Base-by-base conservation (phyloP, 2,888 invertebrate species). In the Drosophila recens region DNA sequence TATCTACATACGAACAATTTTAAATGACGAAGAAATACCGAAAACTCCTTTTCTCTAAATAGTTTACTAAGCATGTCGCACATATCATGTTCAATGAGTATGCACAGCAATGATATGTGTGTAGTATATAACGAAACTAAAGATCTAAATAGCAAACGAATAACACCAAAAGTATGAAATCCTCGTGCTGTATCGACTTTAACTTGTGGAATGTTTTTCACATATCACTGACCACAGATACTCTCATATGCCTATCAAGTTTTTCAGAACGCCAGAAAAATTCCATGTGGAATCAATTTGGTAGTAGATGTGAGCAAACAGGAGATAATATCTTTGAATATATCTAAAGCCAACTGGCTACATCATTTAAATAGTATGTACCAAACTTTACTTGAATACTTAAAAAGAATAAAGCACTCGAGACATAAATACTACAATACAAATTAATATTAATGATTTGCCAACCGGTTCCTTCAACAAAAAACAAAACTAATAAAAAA, bases 11-110 rank as follows among this genome's bases (percentile, higher is more conserved):
- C 20, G 15, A 17, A 34, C 11, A 49, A 43, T 40, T 33, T 56
- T n/a, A 23, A 42, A 40, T 11, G 5, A 33, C 15, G 10, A 40
- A 48, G 2, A 33, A 48, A 34, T 23, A 30, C 15, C 15, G 6
- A 46, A 40, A 45, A 40, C 20, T 46, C 20, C 34, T 17, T 51
- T 27, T 27, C 40, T 45, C 53, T 58, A 17, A 17, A 17, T 17
- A 30, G 61, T 34, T 36, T 58, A 52, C 58, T 43, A 68, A 57
- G 74, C 75, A 68, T 61, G 72, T 78, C 79, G 33, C 79, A 79
- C 79, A 76, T 79, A 73, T 73, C 72, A 73, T 45, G 34, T 17
- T 51, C 27, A 27, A 54, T 53, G 38, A 36, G 38, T 33, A 61
- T 27, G 52, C 67, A 68, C 63, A 68, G 59, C 63, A 56, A 33